phyloP scores from a whole-genome alignment of 2,113 vertebrate genomes.

The Hyperopisus bebe region DNA sequence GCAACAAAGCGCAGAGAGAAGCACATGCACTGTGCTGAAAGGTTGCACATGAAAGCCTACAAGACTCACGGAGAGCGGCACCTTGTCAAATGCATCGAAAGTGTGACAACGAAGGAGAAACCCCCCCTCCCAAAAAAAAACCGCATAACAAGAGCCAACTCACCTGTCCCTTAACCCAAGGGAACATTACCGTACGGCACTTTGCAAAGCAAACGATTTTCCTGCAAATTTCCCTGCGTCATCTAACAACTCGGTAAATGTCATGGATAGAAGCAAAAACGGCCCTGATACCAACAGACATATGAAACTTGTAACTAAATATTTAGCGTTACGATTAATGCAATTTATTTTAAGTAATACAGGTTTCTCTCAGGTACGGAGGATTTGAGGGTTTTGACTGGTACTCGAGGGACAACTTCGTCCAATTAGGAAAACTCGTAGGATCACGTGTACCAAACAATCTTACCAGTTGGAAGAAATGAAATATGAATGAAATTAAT shows the following conservation, averaged over 20 bases:
- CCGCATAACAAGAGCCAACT: background rate
- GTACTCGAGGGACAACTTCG: background rate
- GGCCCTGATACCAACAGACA: background rate
- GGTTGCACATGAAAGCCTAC: background rate
- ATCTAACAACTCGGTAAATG: background rate
- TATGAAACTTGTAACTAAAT: background rate
- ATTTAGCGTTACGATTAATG: background rate
- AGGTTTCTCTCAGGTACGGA: background rate
- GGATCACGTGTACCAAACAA: background rate
- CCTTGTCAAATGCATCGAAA: background rate
- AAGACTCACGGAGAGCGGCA: background rate
- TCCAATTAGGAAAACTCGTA: background rate
- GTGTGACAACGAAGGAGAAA: background rate
- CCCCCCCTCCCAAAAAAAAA: background rate
- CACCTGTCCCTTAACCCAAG: background rate
- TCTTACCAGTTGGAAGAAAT: background rate
- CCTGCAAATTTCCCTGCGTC: background rate
- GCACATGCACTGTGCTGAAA: background rate
- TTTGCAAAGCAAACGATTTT: background rate
- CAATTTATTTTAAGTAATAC: background rate
- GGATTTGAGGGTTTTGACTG: too few relatives aligned
- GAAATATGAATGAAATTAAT: background rate
- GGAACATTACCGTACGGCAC: background rate
- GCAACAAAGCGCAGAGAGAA: background rate
- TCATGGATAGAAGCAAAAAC: background rate